A percentile compares a stretch with the other conserved stretches of the same genome.
These are phyloP conservation scores for Forficula auricularia DNA, from an alignment of 1,140 invertebrate genomes.

Conservation along the genomic window DNA sequence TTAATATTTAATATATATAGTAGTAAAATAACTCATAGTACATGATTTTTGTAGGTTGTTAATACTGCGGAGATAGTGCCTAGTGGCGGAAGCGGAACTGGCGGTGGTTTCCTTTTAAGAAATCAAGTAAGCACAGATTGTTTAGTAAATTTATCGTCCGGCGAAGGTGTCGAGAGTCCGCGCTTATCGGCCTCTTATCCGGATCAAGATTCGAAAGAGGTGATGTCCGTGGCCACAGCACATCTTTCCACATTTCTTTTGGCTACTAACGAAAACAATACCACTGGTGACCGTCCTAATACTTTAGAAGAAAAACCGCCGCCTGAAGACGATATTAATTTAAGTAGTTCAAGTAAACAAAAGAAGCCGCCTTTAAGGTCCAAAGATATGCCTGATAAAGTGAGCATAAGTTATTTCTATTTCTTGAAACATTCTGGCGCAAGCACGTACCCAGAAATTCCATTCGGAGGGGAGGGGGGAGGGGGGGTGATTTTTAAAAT, in stretches of 20 bases:
- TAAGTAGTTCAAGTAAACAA: constrained; percentile 7
- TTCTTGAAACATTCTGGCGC: too few species aligned
- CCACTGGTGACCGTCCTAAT: not conserved
- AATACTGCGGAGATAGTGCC: too few species aligned
- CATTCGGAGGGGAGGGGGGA: too few species aligned
- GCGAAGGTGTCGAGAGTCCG: not conserved
- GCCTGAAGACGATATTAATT: not conserved
- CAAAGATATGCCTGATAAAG: too few species aligned
- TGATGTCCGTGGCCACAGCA: constrained; percentile 45
- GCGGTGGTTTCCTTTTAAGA: constrained; percentile 7
- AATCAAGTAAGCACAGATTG: constrained; percentile 8
- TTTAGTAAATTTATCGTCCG: too few species aligned
- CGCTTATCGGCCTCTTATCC: constrained; percentile 28
- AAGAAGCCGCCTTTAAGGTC: not conserved
- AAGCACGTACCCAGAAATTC: too few species aligned
- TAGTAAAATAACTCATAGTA: too few species aligned
- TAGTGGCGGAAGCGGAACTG: too few species aligned
- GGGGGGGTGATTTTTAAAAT: too few species aligned
- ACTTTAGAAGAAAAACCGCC: constrained; percentile 5
- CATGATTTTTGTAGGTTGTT: too few species aligned
- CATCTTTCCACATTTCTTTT: constrained; percentile 41
- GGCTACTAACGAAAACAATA: not conserved
- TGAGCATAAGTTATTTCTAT: too few species aligned
- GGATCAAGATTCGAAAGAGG: constrained; percentile 31
- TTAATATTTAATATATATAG: too few species aligned